Evolutionary conservation across 2,888 invertebrate species (phyloP).

Genomic region (Pterobdella sp.): DNA sequence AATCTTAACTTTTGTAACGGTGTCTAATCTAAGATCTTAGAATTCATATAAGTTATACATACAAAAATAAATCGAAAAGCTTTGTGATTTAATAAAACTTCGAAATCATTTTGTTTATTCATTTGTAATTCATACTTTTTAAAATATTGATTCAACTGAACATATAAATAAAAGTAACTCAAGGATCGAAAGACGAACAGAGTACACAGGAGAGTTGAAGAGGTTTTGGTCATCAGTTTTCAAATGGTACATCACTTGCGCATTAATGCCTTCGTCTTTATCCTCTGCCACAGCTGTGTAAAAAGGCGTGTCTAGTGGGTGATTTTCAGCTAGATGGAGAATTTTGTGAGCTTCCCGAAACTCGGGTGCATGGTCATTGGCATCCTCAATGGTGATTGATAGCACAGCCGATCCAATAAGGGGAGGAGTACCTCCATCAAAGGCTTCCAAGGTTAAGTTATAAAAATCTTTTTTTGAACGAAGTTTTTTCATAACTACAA

Average conservation of each 20-base stretch:
- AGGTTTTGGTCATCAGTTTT: not conserved
- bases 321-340: conserved; percentile 38
- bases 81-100: too few relatives aligned
- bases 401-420: conserved; percentile 36
- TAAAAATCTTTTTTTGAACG: conserved; percentile 38
- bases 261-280: conserved; percentile 37
- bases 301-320: conserved; percentile 37
- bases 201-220: too few relatives aligned
- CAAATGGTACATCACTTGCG: conserved; percentile 31
- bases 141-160: not conserved
- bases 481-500: conserved; percentile 36
- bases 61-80: too few relatives aligned
- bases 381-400: conserved; percentile 38
- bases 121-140: not conserved
- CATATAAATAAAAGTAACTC: too few relatives aligned
- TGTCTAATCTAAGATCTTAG: too few relatives aligned
- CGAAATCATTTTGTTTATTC: not conserved
- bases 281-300: conserved; percentile 39
- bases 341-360: conserved; percentile 39
- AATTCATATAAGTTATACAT: too few relatives aligned
- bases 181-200: too few relatives aligned
- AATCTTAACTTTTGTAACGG: too few relatives aligned
- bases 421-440: conserved; percentile 38
- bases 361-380: conserved; percentile 40
- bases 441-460: conserved; percentile 27